Base-by-base conservation (phyloP, 2,888 invertebrate species). In the Xylocampa areola region DNA sequence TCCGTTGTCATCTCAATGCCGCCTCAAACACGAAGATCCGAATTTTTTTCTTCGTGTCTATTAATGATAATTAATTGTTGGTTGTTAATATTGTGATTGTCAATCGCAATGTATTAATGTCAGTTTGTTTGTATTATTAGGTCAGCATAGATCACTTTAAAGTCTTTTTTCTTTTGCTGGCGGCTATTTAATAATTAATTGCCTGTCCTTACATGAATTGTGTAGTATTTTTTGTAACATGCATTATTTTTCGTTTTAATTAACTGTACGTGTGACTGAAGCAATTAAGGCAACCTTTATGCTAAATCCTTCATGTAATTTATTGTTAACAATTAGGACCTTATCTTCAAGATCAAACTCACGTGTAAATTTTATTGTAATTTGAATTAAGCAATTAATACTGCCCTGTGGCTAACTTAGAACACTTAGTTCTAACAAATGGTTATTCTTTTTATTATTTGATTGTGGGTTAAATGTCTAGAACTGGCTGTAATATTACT, bases 1-100 rank as follows among this genome's bases (percentile, higher is more conserved):
- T 78, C 82, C 79, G 87, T 88, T 92, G 92, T 92, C 91, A 83
- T 92, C 91, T 93, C 93, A 93, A 92, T 93, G 93, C 91, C 92
- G 88, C 83, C 83, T 87, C 77, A 81, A 81, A 80, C 92, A 92
- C 92, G 92, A 91, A 80, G 82, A 89, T 88, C 86, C 84, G 76
- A 83, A 85, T 86, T 87, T 89, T 91, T 90, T 86, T 76, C 53
- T 39, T 40, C 81, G 69, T 80, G 79, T 86, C 77, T 86, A 76
- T 83, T 90, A 91, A 89, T 89, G 86, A 89, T 90, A 88, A 91
- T 90, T 91, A 91, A 91, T 92, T 88, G 90, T 85, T 77, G 76
- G 81, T 77, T 83, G 85, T 86, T 89, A 86, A 89, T 88, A 86
- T n/a, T 79, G 81, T 83, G 85, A 80, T 88, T 87, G 90, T 91